phyloP scores from a whole-genome alignment of 2,797 vertebrate genomes.

The Rhyacichthys aspro region DNA sequence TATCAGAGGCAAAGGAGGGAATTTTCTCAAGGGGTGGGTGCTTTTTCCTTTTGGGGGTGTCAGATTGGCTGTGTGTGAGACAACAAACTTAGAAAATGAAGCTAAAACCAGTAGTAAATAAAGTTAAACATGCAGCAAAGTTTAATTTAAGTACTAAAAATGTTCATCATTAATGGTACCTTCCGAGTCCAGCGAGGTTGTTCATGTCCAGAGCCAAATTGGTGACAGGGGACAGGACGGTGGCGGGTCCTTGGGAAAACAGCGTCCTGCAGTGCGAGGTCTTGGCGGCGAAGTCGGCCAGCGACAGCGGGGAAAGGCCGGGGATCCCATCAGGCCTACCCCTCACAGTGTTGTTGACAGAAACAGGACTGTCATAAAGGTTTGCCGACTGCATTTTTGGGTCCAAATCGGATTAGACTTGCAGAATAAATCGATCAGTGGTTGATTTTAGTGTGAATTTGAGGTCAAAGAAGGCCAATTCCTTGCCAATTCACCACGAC shows the following conservation, averaged over 20 bases:
- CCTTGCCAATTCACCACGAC: slow-evolving; percentile 4
- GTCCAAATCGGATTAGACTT: neutral
- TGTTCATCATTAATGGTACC: slow-evolving; percentile 62
- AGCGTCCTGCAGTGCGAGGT: slow-evolving; percentile 77
- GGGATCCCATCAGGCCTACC: slow-evolving; percentile 68
- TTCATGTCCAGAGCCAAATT: slow-evolving; percentile 87
- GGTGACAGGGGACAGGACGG: slow-evolving; percentile 87
- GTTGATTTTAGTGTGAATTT: neutral
- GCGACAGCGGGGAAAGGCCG: slow-evolving; percentile 56
- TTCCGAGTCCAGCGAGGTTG: slow-evolving; percentile 84
- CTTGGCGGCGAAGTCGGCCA: slow-evolving; percentile 56
- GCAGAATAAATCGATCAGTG: neutral
- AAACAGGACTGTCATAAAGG: slow-evolving; percentile 46
- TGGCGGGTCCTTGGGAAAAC: slow-evolving; percentile 70
- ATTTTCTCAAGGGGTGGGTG: slow-evolving; percentile 72
- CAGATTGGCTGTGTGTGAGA: slow-evolving; percentile 68
- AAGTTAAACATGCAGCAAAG: neutral
- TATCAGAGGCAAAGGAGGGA: slow-evolving; percentile 87
- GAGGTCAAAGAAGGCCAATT: slow-evolving; percentile 8
- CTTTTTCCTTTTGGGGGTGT: slow-evolving; percentile 84
- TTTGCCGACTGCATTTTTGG: slow-evolving; percentile 63
- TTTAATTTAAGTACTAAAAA: rapidly evolving
- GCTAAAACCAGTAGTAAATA: neutral
- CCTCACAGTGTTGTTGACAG: slow-evolving; percentile 39
- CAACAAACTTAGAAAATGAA: neutral